Evolutionary conservation across 2,113 vertebrate species (phyloP), one percentile per base, ranked within the genome.

Genomic region (Gymnarchus niloticus): DNA sequence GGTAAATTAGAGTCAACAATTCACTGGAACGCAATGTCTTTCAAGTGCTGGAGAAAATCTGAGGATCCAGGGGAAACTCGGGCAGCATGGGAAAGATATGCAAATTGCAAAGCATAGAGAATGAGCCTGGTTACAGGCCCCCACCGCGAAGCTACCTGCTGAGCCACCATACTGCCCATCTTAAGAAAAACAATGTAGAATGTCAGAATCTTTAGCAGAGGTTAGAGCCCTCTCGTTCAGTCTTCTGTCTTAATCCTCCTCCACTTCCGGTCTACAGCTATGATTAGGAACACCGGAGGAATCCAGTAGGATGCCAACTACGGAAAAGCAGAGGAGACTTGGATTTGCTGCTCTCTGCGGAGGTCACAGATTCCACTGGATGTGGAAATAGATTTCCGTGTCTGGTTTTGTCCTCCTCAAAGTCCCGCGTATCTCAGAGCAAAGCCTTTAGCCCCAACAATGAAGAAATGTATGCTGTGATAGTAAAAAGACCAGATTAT

Each of bases 251-350:
- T 89, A 89, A 90, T 92, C 89, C 86, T 88, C 49, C 91, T 89
- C 89, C 86, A 92, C 92, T 93, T 91, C 73, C 78, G 83, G 87
- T 92, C 90, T 91, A 88, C 77, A 84, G 91, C 91, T 90, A 87
- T 92, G 92, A 93, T 93, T 91, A 91, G 80, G 86, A 86, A 88
- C 91, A 93, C 91, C 89, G 28, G 80, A 82, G 90, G 92, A 90
- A 86, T 57, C 56, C 85, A 84, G 85, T 91, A 87, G 83, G 85
- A 91, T 89, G 91, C 88, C 87, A 87, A 77, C 85, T 90, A 89
- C 86, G 89, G 87, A 73, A 88, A 41, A 85, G 86, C 82, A 83
- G 89, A 85, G 65, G 85, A 89, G 76, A 69, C 87, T 89, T 85
- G 65, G 87, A 52, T 88, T 90, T 85, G 87, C 86, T 87, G 76